Conservation (phyloP, 2,888 invertebrate species). For the Loripinus fragilis region DNA sequence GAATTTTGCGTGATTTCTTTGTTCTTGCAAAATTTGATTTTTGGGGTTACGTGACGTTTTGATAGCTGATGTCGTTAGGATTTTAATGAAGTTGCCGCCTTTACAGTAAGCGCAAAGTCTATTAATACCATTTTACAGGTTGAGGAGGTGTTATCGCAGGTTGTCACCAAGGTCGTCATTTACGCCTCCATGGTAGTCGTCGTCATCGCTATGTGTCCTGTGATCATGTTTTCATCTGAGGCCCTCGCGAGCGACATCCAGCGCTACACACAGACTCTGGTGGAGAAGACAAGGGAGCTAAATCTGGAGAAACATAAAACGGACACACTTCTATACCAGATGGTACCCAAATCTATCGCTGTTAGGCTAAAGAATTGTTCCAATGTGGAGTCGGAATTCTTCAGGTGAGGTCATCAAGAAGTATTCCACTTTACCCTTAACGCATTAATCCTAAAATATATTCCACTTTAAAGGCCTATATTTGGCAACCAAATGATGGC, state of each 20-base stretch:
- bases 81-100: no score
- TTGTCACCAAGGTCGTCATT: conserved; percentile 81
- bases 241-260: conserved; percentile 70
- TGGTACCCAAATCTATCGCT: conserved; percentile 70
- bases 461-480: no score
- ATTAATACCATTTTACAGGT: conserved; percentile 29
- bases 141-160: conserved; percentile 80
- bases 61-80: no score
- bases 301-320: conserved; percentile 66
- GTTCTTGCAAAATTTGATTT: no score
- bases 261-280: conserved; percentile 70
- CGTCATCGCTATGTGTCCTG: conserved; percentile 65
- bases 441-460: no score
- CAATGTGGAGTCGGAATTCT: conserved; percentile 68
- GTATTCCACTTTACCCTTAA: no score
- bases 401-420: conserved; percentile 33
- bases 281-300: conserved; percentile 68
- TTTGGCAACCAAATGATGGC: no score
- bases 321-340: conserved; percentile 69
- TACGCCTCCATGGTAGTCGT: conserved; percentile 59
- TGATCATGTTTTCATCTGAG: conserved; percentile 62
- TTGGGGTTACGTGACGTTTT: no score
- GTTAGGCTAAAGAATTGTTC: conserved; percentile 63
- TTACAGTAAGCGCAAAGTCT: no score
- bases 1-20: no score